These are phyloP conservation scores for Zosterops lateralis DNA, from an alignment of 2,113 vertebrate species.

Conservation along the genomic window DNA sequence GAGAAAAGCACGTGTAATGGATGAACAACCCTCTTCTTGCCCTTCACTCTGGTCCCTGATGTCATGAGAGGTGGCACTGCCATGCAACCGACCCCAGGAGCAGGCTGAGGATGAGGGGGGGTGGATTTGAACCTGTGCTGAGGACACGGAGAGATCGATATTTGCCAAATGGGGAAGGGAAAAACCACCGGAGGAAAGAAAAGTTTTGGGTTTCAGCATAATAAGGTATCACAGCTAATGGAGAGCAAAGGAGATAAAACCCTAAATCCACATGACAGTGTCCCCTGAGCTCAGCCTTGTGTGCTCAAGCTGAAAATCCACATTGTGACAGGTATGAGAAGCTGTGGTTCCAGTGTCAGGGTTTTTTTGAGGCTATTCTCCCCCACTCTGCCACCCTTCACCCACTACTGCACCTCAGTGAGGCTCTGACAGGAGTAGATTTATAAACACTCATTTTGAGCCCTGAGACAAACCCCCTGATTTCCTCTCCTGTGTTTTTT, in stretches of 20 bases:
- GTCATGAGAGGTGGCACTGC: neutral
- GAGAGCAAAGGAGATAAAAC: conserved; percentile 27
- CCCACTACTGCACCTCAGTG: neutral
- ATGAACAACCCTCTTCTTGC: neutral
- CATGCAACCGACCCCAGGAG: neutral
- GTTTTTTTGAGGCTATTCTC: neutral
- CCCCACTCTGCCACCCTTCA: neutral
- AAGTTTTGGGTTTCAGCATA: neutral
- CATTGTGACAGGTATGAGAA: conserved; percentile 36
- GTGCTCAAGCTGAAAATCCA: conserved; percentile 34
- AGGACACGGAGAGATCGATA: neutral
- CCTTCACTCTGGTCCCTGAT: neutral
- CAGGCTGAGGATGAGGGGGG: neutral
- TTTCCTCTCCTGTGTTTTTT: neutral
- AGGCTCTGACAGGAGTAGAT: neutral
- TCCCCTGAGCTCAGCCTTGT: conserved; percentile 48
- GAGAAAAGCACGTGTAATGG: neutral
- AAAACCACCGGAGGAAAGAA: neutral
- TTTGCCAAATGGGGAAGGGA: neutral
- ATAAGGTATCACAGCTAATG: conserved; percentile 32
- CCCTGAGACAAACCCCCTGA: neutral
- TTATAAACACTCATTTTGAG: neutral
- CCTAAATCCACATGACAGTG: conserved; percentile 52
- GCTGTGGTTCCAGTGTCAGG: neutral
- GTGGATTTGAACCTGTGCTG: neutral